Evolutionary conservation across 2,113 vertebrate species (phyloP), one percentile per base, ranked within the genome.

Genomic region (Pycnonotus jocosus): DNA sequence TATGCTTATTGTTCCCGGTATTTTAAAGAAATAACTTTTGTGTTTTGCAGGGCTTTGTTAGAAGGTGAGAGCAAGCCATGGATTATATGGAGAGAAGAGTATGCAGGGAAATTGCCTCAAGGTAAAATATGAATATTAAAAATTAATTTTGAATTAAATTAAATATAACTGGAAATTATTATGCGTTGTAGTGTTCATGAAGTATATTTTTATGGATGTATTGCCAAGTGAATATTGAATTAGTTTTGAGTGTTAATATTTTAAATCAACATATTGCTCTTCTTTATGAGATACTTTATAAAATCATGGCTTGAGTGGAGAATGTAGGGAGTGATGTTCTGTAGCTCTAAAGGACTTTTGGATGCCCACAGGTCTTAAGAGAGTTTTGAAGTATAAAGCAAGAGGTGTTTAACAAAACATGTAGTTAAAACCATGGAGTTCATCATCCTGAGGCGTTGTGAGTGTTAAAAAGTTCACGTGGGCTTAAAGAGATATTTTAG

Each of bases 1-100:
- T 35, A 4, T 7, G 15, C 54, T 69, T 44, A 16, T 38, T 56
- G 9, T 70, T 47, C 27, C 33, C 45, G 78, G 40, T 35, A 40
- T 86, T 76, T 69, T 95, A 83, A 96, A 60, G 27, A 80, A 60
- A 78, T 90, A 6, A 31, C 60, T 66, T 74, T 69, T 53, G 64
- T 96, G n/a, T 97, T 93, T 88, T 84, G 69, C 92, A 99, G 99
- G 94, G 98, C 99, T 95, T 98, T 99, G 54, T 92, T 99, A 92
- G 99, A 99, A 97, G 99, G 98, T 62, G 98, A 99, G 94, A 98
- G 96, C 94, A 97, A 97, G 27, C 97, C 95, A 4, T 98, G 98
- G 93, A 94, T 98, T 92, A 72, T 98, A 71, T 98, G 97, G 96
- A 97, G 91, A 38, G 97, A 98, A 81, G 97, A 97, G 48, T 71